phyloP scores from a whole-genome alignment of 2,113 vertebrate species.

The Dasyprocta punctata region DNA sequence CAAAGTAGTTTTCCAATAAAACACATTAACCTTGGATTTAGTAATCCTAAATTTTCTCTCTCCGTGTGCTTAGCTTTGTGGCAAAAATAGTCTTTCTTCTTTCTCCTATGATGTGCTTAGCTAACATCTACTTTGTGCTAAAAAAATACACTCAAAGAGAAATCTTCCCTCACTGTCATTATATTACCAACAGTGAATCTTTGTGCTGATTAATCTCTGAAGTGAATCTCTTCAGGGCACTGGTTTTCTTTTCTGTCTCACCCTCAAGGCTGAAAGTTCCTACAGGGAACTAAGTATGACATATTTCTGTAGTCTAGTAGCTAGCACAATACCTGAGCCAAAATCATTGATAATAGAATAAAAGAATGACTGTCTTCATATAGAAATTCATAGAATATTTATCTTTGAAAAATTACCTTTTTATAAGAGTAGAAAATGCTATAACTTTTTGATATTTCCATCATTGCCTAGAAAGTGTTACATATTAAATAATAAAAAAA shows the following conservation, averaged over 20 bases:
- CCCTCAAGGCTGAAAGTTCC: not conserved
- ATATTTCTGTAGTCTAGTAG: not conserved
- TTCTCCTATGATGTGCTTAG: not conserved
- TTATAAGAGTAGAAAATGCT: not conserved
- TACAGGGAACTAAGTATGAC: not conserved
- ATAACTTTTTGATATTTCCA: not conserved
- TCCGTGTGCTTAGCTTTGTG: not conserved
- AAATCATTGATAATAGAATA: not conserved
- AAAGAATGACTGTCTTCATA: not conserved
- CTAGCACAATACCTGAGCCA: not conserved
- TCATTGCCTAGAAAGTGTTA: not conserved
- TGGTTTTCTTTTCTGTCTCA: not conserved
- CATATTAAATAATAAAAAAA: not conserved
- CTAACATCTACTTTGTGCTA: not conserved
- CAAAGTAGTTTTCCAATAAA: not conserved
- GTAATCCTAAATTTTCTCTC: not conserved
- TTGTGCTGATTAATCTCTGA: not conserved
- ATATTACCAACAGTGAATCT: not conserved
- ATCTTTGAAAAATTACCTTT: not conserved
- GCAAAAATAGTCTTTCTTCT: not conserved
- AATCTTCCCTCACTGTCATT: not conserved
- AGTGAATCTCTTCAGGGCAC: not conserved
- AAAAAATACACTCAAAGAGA: not conserved
- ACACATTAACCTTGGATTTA: not conserved
- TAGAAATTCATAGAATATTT: not conserved